phyloP scores from a whole-genome alignment of 2,888 invertebrate genomes.

The Oithona nana region DNA sequence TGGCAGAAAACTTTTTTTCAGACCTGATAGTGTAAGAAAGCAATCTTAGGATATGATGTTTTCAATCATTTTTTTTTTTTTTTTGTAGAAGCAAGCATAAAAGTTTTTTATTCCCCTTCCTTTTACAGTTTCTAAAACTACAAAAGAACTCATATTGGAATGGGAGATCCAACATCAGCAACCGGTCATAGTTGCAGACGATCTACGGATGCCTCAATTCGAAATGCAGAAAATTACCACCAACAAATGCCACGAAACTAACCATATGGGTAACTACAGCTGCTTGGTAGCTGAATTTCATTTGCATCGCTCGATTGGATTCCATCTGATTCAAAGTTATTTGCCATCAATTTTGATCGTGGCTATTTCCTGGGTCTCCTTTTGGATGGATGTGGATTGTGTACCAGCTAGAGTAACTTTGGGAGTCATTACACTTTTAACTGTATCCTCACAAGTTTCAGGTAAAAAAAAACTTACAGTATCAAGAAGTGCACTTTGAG shows the following conservation, averaged over 20 bases:
- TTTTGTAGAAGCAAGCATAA: too few relatives aligned
- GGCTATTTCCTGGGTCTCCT: conserved; percentile 26
- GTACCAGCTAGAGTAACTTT: conserved; percentile 26
- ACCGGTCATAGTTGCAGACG: conserved; percentile 13
- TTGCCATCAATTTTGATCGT: conserved; percentile 26
- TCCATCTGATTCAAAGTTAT: conserved; percentile 25
- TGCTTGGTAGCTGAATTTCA: conserved; percentile 19
- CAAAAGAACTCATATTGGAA: conserved; percentile 22
- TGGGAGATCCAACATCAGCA: conserved; percentile 21
- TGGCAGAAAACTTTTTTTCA: too few relatives aligned
- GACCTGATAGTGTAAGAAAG: too few relatives aligned
- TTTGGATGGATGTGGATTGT: conserved; percentile 26
- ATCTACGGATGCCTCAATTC: conserved; percentile 16
- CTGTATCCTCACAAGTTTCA: conserved; percentile 24
- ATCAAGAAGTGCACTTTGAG: too few relatives aligned
- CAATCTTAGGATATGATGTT: too few relatives aligned
- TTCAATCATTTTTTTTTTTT: too few relatives aligned
- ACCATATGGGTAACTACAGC: conserved; percentile 19
- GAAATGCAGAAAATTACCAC: conserved; percentile 13
- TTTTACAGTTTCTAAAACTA: conserved; percentile 22
- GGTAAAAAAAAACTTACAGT: conserved; percentile 16
- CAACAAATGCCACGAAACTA: conserved; percentile 12
- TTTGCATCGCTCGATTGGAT: conserved; percentile 24
- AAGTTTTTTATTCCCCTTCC: background rate
- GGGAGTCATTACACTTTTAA: conserved; percentile 25